Conservation (phyloP, 2,113 vertebrate genomes). For the Nothoprocta perdicaria region DNA sequence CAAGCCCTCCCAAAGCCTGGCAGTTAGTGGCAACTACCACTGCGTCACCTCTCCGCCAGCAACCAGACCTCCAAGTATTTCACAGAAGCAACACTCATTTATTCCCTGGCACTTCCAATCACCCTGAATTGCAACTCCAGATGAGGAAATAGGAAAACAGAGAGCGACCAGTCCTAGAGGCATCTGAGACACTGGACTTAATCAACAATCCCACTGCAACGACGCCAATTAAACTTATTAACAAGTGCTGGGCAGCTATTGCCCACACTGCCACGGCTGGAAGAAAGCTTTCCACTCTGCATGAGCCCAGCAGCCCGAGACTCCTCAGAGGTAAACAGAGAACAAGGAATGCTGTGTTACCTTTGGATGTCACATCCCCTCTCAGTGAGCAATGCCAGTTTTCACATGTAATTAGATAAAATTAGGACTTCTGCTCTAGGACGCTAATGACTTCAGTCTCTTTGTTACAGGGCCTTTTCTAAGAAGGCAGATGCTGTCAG, state of each 20-base stretch:
- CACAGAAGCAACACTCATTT: background rate
- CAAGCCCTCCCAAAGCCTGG: background rate
- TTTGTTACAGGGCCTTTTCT: background rate
- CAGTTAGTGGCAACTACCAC: background rate
- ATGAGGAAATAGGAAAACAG: background rate
- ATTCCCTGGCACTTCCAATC: background rate
- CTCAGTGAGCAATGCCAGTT: background rate
- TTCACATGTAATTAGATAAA: background rate
- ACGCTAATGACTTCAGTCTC: background rate
- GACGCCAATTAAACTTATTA: background rate
- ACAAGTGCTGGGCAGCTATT: background rate
- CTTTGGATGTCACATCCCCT: background rate
- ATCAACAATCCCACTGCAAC: background rate
- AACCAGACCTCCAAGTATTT: background rate
- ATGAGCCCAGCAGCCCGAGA: background rate
- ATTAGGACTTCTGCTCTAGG: background rate
- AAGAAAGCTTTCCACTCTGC: background rate
- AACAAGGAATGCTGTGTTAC: background rate
- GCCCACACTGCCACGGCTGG: background rate
- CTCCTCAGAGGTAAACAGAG: background rate
- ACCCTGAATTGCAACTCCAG: background rate
- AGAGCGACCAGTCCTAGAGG: background rate
- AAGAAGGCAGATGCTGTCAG: background rate
- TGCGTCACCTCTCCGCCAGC: background rate
- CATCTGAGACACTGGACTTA: background rate